Base-by-base conservation (phyloP, 2,888 invertebrate genomes). In the Ophioninae sp. region DNA sequence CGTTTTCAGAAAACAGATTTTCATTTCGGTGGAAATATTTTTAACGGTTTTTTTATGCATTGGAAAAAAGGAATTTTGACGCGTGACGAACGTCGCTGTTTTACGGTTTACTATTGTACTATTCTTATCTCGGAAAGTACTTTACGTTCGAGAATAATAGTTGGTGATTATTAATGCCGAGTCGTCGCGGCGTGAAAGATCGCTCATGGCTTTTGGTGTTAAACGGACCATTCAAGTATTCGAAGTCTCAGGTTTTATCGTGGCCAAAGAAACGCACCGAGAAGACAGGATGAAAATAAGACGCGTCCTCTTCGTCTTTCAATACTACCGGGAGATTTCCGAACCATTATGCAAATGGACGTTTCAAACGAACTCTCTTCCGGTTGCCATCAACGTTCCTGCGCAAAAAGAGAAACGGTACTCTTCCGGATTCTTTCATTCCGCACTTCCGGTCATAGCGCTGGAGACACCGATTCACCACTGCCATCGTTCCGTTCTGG, bases 311-410 rank as follows among this genome's bases (percentile, higher is more conserved):
- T 59, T 79, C 69, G 41, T 75, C 65, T 75, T 56, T 79, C 82
- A 64, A 79, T 79, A 75, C 50, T 61, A 56, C 64, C 70, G 79
- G 68, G 67, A 80, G 80, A 80, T 80, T 83, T 83, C 83, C 83
- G 79, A 80, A 83, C 83, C 83, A 83, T 83, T 83, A 83, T 83
- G 80, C 76, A 83, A 83, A 83, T 83, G 80, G 80, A 76, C 76
- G 21, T 70, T 57, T 68, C 70, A 57, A 83, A 80, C 76, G 76
- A 50, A 83, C 77, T 83, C 76, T 80, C 68, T 73, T 83, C 75
- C 76, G 67, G 23, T 75, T 50, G 50, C 56, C 69, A 41, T 70
- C 64, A 59, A 37, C 64, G 41, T 64, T 64, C 56, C 69, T 75
- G 44, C 37, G 59, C 67, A 73, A 23, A 50, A 56, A 62, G 59